Evolutionary conservation across 2,113 vertebrate genomes (phyloP).

Genomic region (Corythornis madagascariensis): DNA sequence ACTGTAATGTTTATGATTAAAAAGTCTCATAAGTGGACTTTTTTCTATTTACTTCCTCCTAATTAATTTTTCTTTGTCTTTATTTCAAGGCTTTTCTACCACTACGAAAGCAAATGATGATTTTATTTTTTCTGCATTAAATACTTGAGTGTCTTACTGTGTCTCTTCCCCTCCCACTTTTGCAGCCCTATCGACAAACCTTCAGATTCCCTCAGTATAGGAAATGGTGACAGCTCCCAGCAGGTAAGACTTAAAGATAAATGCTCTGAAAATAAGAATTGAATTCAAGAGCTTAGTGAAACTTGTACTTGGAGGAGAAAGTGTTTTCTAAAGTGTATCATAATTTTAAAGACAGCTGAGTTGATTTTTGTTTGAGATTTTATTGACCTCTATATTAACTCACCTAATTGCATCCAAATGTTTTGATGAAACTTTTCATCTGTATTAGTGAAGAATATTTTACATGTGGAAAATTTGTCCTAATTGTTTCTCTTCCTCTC

Average conservation of each 20-base stretch:
- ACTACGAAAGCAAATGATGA: background rate
- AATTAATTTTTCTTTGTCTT: background rate
- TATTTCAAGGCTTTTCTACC: constrained; percentile 2
- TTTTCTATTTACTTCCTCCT: background rate
- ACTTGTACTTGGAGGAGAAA: background rate
- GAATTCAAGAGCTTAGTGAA: background rate
- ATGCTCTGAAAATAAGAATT: background rate
- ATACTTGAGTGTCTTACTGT: constrained; percentile 15
- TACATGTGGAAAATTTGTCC: background rate
- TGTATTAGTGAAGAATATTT: background rate
- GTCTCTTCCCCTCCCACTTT: constrained; percentile 52
- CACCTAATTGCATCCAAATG: background rate
- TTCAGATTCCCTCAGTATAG: constrained; percentile 92
- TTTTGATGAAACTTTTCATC: background rate
- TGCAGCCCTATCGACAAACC: constrained; percentile 94
- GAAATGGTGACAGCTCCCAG: constrained; percentile 93
- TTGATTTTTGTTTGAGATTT: background rate
- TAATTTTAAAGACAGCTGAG: background rate
- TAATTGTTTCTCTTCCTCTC: constrained; percentile 32
- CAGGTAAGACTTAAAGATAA: constrained; percentile 82
- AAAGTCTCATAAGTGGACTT: background rate
- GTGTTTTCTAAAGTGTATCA: background rate
- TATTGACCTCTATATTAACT: background rate
- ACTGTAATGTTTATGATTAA: background rate
- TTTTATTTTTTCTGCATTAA: background rate